Base-by-base conservation (phyloP, 2,113 vertebrate species). In the Chloebia gouldiae region DNA sequence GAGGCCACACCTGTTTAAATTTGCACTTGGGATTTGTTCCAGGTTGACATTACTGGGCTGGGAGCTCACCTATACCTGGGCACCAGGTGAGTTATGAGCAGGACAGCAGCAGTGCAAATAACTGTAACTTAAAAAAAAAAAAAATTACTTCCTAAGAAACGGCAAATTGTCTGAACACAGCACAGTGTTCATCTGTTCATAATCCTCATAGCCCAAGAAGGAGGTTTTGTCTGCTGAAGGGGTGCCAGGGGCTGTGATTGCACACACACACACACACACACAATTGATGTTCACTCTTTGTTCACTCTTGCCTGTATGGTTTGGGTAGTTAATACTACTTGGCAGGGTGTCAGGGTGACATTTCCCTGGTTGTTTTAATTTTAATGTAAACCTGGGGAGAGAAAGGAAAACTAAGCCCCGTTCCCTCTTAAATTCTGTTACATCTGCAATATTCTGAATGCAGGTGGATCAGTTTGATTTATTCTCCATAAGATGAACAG, bases 191-290 rank as follows among this genome's bases (percentile, higher is more conserved):
- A 1, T 54, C 30, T 13, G 5, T 31, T 85, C 18, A 3, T 57
- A 53, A 81, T 33, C 23, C n/a, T 65, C 11, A 20, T 21, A 31
- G 2, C 13, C 40, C 12, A 7, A 11, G 42, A 69, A 63, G 20
- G 31, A 70, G 44, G 11, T 35, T 75, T 51, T 82, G 7, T 51
- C 39, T 68, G 15, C 61, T 76, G 39, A 64, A 60, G 39, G 24
- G 2, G 2, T 25, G 20, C 39, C 39, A 70, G 61, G 33, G 12
- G 12, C 31, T 68, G 57, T 57, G 45, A 4, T 10, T 76, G 22
- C 39, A n/a, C 1, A 3, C 44, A 21, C 2, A 20, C n/a, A n/a
- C 72, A 19, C 39, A n/a, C 1, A 3, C 2, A 2, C 27, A 23
- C 3, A 28, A 0, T 14, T 49, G 33, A 18, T 54, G 15, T 4